Percentiles rank a stretch among this genome's conserved stretches.
These are phyloP conservation scores for Lathamus discolor DNA, from an alignment of 2,113 vertebrate species.

Conservation along the genomic window DNA sequence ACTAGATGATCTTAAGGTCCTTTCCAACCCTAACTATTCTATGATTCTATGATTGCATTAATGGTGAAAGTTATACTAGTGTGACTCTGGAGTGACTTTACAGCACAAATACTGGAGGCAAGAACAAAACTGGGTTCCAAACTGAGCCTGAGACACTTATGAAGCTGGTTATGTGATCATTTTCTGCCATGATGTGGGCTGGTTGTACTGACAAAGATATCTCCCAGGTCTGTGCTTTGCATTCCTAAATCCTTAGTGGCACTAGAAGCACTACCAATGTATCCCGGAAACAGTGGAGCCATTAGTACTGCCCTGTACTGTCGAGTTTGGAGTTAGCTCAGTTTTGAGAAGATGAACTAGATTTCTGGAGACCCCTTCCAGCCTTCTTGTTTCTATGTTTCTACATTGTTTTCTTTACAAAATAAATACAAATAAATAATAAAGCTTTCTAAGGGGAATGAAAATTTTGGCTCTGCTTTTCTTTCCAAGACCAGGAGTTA, in stretches of 20 bases:
- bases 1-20: no score
- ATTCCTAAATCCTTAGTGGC: not conserved
- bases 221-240: not conserved
- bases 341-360: not conserved
- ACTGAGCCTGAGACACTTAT: not conserved
- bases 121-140: not conserved
- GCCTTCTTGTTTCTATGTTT: not conserved
- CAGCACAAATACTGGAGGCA: not conserved
- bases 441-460: not conserved
- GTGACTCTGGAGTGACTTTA: not conserved
- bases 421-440: not conserved
- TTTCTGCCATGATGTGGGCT: not conserved
- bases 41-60: not conserved
- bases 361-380: not conserved
- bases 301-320: not conserved
- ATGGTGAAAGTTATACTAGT: not conserved
- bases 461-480: not conserved
- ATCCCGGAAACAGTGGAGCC: not conserved
- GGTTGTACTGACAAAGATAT: not conserved
- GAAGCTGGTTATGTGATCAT: not conserved
- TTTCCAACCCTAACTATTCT: no score
- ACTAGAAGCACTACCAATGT: not conserved
- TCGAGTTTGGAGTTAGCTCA: not conserved
- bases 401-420: not conserved
- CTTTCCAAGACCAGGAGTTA: not conserved